Base-by-base conservation (phyloP, 1,140 invertebrate genomes). In the Drosophila setifemur region DNA sequence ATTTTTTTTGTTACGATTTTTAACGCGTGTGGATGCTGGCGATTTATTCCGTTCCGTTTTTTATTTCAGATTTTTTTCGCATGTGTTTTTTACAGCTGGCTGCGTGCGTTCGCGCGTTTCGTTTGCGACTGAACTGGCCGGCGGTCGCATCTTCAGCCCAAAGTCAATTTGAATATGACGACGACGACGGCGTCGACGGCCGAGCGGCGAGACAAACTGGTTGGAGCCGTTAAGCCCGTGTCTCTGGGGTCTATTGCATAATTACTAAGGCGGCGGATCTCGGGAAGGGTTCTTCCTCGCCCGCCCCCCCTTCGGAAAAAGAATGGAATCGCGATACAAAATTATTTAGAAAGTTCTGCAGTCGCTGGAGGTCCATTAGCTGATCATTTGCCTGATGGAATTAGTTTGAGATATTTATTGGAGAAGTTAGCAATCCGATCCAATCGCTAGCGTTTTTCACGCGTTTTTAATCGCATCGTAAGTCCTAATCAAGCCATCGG, bases 121-220 rank as follows among this genome's bases (percentile, higher is more conserved):
- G 71, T 60, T 45, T 66, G 66, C 50, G 74, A 85, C 79, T 85
- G 60, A 83, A 55, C 33, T 42, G 48, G 37, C 43, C 33, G 55
- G 60, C 49, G 67, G 76, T 69, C 66, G 77, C 74, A 83, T 83
- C 79, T 83, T 83, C 57, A 74, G 74, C 70, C 79, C 66, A 77
- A 60, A 76, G 42, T 33, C 70, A 63, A 83, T 85, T 85, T 85
- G 74, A 85, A 86, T 82, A 75, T 78, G 47, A 73, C 76, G 81
- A 64, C 66, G 42, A 39, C 68, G 26, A 31, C 60, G 40, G 26
- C 57, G 42, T 29, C 29, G 49, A 53, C 48, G 40, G 43, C 31
- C 31, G 60, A 66, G 60, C 53, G 54, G 60, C 53, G 54, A 63
- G 35, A 71, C 69, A 72, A 85, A 83, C 79, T 85, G 79, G 79